Conservation (phyloP, 2,888 invertebrate species). For the Apamea monoglypha region DNA sequence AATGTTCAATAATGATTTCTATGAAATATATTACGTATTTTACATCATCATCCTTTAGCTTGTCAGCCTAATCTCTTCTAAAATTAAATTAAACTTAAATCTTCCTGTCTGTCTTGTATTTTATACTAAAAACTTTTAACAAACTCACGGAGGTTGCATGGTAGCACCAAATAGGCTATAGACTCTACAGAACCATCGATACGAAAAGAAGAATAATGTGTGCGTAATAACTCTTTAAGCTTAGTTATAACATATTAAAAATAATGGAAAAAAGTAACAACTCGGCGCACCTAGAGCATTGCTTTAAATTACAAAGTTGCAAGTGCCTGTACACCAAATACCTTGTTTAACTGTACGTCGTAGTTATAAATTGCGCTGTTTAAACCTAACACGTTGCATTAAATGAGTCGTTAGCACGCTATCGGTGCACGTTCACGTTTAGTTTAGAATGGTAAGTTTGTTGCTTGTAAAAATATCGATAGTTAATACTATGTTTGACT, state of each 20-base stretch:
- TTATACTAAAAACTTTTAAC: no score
- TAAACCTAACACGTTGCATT: slow-evolving; percentile 58
- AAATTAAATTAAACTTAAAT: no score
- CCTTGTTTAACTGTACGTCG: neutral
- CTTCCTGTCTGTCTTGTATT: no score
- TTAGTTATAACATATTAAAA: neutral
- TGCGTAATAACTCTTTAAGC: neutral
- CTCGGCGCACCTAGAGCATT: neutral
- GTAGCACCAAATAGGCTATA: no score
- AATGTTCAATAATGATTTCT: no score
- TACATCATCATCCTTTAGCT: no score
- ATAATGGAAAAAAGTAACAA: neutral
- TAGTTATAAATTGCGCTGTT: slow-evolving; percentile 51
- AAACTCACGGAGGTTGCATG: no score
- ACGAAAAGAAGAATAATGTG: no score
- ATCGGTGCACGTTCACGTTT: slow-evolving; percentile 46
- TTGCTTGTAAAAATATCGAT: slow-evolving; percentile 24
- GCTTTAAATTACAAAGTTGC: neutral
- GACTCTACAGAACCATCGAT: no score
- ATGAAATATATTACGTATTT: no score
- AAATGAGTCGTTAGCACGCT: slow-evolving; percentile 55
- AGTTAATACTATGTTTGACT: slow-evolving; percentile 1
- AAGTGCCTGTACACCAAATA: neutral
- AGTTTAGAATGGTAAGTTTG: slow-evolving; percentile 32
- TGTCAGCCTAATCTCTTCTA: no score